These are phyloP conservation scores for Cephus rjabovi DNA, from an alignment of 2,888 invertebrate genomes.

Conservation along the genomic window DNA sequence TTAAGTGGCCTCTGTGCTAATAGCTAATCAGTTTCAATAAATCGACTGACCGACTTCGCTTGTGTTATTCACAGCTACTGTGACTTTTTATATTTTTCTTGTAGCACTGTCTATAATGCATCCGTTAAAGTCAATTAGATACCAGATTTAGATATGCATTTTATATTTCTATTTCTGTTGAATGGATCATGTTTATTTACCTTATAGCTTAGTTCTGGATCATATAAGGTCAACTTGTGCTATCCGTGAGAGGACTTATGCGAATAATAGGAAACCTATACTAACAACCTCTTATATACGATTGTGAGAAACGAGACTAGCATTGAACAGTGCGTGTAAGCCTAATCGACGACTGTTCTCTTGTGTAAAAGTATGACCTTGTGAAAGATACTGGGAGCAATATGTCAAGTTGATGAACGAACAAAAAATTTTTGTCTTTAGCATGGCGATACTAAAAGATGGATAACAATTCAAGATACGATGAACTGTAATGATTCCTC, in stretches of 20 bases:
- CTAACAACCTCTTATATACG: too few relatives aligned
- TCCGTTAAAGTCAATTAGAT: neutral
- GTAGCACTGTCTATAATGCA: neutral
- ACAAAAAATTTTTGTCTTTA: too few relatives aligned
- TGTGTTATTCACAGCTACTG: neutral
- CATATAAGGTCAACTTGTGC: neutral
- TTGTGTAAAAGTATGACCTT: neutral
- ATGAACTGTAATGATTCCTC: too few relatives aligned
- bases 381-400: too few relatives aligned
- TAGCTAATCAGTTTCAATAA: neutral
- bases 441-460: too few relatives aligned
- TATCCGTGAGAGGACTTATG: neutral
- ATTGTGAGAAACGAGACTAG: neutral
- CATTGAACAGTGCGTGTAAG: neutral
- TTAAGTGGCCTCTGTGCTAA: neutral
- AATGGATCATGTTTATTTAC: neutral
- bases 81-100: neutral
- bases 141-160: neutral
- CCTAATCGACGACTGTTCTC: neutral
- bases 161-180: neutral
- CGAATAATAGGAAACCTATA: neutral
- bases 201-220: neutral
- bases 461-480: too few relatives aligned
- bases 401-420: too few relatives aligned
- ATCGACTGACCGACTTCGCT: constrained; percentile 2